Base-by-base conservation (phyloP, 2,113 vertebrate species). In the Neolamprologus modestus region DNA sequence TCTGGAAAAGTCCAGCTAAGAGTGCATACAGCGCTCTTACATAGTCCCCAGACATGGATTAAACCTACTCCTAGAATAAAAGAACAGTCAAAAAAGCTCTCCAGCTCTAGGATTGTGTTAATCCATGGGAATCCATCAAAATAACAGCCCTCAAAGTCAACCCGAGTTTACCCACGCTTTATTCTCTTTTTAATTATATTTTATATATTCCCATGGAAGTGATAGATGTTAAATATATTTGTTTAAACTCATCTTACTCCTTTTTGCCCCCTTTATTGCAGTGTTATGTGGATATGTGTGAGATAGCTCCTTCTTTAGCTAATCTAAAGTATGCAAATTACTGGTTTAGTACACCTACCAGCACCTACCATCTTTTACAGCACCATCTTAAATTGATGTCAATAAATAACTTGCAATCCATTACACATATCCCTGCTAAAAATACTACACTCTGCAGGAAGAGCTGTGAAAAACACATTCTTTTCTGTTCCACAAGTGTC, bases 281-380 rank as follows among this genome's bases (percentile, higher is more conserved):
- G 16, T 13, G 73, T 50, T 78, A 13, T 78, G 24, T 78, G 4
- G 1, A 1, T 78, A 50, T 31, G 26, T 31, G 26, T 78, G 45
- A 50, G 21, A 47, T 2, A 0, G 1, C 68, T 17, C 21, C 0
- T 26, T 45, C 37, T 5, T 45, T 45, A 3, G 68, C 21, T 28
- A 28, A 76, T 47, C 14, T 31, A 28, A 78, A 19, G 24, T 17
- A 50, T 50, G 9, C 10, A 2, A 78, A n/a, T 78, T 12, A 50
- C 24, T 52, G 45, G 16, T 78, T 78, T 50, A 9, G 45, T 0
- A 50, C 26, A 31, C 73, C 42, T 11, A 47, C 16, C 45, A 9
- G 21, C 9, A 28, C 40, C 37, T 40, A 5, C 37, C 37, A 40
- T 40, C 42, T 76, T 76, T 28, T 47, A 76, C 42, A 76, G 42